These are phyloP conservation scores for Agrotis segetum DNA, from an alignment of 2,888 invertebrate species.

Conservation along the genomic window DNA sequence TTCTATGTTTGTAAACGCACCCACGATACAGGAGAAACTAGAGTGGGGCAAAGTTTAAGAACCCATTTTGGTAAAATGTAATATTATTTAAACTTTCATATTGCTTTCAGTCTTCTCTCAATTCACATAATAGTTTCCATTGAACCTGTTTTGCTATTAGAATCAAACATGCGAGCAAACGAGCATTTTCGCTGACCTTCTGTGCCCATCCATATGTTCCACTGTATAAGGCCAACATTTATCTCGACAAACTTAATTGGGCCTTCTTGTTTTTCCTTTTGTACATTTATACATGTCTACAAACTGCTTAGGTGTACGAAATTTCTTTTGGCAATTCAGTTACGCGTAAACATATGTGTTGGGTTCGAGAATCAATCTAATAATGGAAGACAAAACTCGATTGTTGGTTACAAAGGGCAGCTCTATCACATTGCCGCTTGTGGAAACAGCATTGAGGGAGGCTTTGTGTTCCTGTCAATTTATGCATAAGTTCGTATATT, in stretches of 20 bases:
- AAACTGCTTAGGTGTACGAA: conserved; percentile 55
- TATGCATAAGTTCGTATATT: conserved; percentile 14
- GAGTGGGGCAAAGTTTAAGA: too few species aligned
- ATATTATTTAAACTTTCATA: too few species aligned
- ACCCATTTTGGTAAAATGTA: too few species aligned
- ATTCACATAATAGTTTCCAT: too few species aligned
- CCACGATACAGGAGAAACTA: too few species aligned
- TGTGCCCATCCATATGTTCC: background rate
- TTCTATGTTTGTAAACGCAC: too few species aligned
- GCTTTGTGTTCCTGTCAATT: conserved; percentile 23
- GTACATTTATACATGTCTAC: conserved; percentile 67
- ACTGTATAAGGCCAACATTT: conserved; percentile 80
- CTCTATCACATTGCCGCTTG: conserved; percentile 48
- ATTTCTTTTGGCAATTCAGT: conserved; percentile 65
- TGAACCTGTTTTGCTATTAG: too few species aligned
- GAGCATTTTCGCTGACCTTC: background rate
- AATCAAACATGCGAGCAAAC: too few species aligned
- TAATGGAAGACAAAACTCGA: conserved; percentile 61
- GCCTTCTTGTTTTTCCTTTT: conserved; percentile 76
- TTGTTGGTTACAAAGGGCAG: conserved; percentile 55
- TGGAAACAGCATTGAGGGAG: conserved; percentile 41
- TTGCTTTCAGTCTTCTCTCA: too few species aligned
- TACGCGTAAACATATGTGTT: conserved; percentile 60
- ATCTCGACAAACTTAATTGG: conserved; percentile 84
- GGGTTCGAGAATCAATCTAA: conserved; percentile 59